Conservation (phyloP, 2,113 vertebrate species). For the Scatophagus argus region DNA sequence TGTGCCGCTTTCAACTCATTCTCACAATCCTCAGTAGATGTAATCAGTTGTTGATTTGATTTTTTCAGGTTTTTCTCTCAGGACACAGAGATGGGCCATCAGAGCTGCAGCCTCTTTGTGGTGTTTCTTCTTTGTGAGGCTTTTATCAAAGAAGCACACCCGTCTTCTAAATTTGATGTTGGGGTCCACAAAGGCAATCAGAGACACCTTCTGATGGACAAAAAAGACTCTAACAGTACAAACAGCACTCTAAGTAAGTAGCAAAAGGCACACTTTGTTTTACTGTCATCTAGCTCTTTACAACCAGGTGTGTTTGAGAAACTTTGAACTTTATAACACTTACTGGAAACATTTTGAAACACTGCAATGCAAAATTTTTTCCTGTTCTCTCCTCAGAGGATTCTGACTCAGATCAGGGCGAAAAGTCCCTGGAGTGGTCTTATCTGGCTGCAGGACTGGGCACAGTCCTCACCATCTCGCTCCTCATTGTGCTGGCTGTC, state of each 20-base stretch:
- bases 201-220: constrained; percentile 31
- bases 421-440: constrained; percentile 71
- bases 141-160: constrained; percentile 32
- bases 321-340: constrained; percentile 36
- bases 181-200: neutral
- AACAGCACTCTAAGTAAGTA: constrained; percentile 14
- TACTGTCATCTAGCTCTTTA: constrained; percentile 23
- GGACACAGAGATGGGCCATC: constrained; percentile 46
- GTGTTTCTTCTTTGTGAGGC: constrained; percentile 32
- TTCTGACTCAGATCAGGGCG: accelerated
- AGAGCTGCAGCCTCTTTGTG: constrained; percentile 24
- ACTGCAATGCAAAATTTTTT: neutral
- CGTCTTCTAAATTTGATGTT: neutral
- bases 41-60: neutral
- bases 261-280: neutral
- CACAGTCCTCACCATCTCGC: constrained; percentile 83
- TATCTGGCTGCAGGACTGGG: constrained; percentile 86
- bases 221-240: accelerated
- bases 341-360: neutral
- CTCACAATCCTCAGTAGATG: neutral
- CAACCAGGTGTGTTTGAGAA: constrained; percentile 15
- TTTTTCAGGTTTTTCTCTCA: constrained; percentile 19
- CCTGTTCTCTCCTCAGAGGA: neutral
- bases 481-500: constrained; percentile 84
- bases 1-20: neutral